phyloP scores from a whole-genome alignment of 2,888 invertebrate species.

The Eledona agricola region DNA sequence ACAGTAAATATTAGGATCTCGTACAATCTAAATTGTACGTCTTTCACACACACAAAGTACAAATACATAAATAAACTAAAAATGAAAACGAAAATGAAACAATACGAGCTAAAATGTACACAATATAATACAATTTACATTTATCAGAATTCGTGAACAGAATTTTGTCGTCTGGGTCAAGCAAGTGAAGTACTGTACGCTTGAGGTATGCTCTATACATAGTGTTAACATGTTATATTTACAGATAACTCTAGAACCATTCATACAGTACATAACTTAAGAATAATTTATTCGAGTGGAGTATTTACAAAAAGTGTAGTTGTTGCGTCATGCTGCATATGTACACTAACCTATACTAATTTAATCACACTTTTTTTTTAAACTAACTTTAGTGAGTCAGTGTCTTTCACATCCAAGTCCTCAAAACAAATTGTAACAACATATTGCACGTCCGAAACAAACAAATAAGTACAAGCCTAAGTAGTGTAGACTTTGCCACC shows the following conservation, averaged over 20 bases:
- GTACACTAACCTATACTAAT: slow-evolving; percentile 56
- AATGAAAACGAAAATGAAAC: slow-evolving; percentile 55
- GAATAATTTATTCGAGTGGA: slow-evolving; percentile 54
- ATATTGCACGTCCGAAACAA: slow-evolving; percentile 50
- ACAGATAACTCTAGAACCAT: slow-evolving; percentile 50
- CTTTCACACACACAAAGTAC: slow-evolving; percentile 60
- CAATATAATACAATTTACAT: slow-evolving; percentile 62
- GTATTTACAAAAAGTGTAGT: slow-evolving; percentile 58
- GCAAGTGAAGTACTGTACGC: slow-evolving; percentile 29
- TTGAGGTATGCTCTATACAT: slow-evolving; percentile 43
- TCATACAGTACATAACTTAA: slow-evolving; percentile 54
- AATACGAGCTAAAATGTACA: slow-evolving; percentile 61
- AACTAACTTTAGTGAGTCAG: slow-evolving; percentile 52
- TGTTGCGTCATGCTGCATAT: slow-evolving; percentile 48
- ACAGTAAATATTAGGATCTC: slow-evolving; percentile 62
- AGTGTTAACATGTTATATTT: slow-evolving; percentile 46
- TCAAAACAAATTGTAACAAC: slow-evolving; percentile 42
- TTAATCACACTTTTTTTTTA: slow-evolving; percentile 60
- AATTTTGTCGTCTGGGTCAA: slow-evolving; percentile 35
- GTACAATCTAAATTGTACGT: slow-evolving; percentile 59
- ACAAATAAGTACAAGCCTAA: too few species aligned
- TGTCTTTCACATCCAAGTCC: slow-evolving; percentile 49
- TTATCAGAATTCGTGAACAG: slow-evolving; percentile 33
- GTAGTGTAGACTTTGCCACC: too few species aligned
- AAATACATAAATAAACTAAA: slow-evolving; percentile 62